phyloP scores from a whole-genome alignment of 2,113 vertebrate genomes.

The Protobothrops flavoviridis region DNA sequence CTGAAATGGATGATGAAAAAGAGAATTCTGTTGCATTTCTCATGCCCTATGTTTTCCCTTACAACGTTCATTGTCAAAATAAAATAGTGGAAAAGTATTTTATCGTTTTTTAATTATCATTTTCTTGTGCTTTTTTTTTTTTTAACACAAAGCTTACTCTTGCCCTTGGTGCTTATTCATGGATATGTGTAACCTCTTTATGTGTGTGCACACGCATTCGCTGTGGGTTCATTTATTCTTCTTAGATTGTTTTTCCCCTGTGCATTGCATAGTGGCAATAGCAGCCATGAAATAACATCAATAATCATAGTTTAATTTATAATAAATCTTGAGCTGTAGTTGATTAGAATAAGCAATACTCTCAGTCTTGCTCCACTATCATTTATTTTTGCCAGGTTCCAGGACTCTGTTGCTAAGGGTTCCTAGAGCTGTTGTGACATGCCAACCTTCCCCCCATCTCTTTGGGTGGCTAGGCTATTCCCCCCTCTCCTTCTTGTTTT shows the following conservation, averaged over 20 bases:
- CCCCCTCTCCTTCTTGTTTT: constrained; percentile 39
- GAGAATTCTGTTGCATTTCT: neutral
- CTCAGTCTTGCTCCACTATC: neutral
- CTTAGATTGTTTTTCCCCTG: neutral
- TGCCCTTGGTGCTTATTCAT: neutral
- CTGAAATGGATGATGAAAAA: neutral
- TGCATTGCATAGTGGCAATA: neutral
- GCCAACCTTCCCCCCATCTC: constrained; percentile 27
- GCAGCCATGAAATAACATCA: neutral
- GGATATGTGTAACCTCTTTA: neutral
- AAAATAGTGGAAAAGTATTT: neutral
- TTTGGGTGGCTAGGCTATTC: constrained; percentile 59
- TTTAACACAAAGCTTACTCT: neutral
- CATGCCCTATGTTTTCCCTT: neutral
- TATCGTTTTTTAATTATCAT: neutral
- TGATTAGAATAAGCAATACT: neutral
- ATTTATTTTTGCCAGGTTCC: constrained; percentile 27
- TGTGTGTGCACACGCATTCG: neutral
- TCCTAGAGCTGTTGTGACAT: constrained; percentile 5
- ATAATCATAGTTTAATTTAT: constrained; percentile 5
- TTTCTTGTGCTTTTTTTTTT: neutral
- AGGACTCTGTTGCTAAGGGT: constrained; percentile 67
- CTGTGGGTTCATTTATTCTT: neutral
- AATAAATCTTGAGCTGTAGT: neutral
- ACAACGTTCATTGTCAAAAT: neutral